These are phyloP conservation scores for Paratilapia polleni DNA, from an alignment of 2,113 vertebrate species.

Conservation along the genomic window DNA sequence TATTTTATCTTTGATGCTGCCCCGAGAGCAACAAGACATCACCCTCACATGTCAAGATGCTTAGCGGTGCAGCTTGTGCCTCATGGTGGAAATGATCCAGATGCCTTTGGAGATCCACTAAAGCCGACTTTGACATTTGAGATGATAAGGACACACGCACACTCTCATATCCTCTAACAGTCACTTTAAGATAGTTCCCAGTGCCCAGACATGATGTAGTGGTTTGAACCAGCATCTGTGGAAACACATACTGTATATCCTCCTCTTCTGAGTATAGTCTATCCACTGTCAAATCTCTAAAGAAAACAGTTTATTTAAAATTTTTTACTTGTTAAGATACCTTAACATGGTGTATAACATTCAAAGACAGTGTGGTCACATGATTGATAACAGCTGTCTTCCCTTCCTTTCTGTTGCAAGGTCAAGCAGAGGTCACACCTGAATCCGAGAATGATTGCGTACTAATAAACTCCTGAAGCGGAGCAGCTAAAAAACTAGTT, in stretches of 20 bases:
- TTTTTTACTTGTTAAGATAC: background rate
- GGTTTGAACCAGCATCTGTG: constrained; percentile 35
- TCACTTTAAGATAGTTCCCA: constrained; percentile 55
- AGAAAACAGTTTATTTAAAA: background rate
- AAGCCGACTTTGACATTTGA: constrained; percentile 69
- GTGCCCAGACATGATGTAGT: constrained; percentile 60
- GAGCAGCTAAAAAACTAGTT: background rate
- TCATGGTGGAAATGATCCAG: constrained; percentile 56
- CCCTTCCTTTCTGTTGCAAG: background rate
- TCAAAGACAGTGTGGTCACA: background rate
- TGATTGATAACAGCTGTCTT: constrained; percentile 22
- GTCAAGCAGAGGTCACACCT: constrained; percentile 36
- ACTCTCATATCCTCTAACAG: constrained; percentile 41
- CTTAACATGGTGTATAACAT: constrained; percentile 4
- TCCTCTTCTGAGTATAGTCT: background rate
- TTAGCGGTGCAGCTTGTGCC: constrained; percentile 25
- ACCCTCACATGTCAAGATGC: constrained; percentile 48
- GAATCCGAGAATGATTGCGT: constrained; percentile 8
- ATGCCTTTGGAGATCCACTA: constrained; percentile 60
- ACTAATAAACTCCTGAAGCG: constrained; percentile 32
- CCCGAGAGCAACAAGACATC: constrained; percentile 60
- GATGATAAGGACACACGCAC: constrained; percentile 56
- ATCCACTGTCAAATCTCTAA: background rate
- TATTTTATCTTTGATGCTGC: constrained; percentile 61
- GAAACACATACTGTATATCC: background rate